Evolutionary conservation across 2,888 invertebrate species (phyloP), one percentile per base, ranked within the genome.

Genomic region (Boloria selene): DNA sequence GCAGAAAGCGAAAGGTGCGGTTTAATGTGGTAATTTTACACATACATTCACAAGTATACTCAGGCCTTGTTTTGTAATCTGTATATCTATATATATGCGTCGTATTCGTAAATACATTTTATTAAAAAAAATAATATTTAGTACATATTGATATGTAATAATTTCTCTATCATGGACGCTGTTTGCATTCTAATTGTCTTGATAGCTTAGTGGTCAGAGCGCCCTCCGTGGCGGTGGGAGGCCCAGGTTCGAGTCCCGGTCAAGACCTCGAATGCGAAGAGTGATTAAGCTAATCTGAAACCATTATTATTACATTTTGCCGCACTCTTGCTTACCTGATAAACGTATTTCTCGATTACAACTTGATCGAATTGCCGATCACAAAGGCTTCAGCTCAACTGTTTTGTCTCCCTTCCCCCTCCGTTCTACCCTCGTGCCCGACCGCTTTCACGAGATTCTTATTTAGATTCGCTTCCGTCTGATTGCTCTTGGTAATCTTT

Each of bases 391-490:
- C 79, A 79, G 82, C 82, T 82, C 85, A 83, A 86, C 85, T 88
- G 88, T 88, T 90, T 87, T 80, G 77, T 44, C 44, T 22, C 16
- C 26, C 56, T 13, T 45, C 84, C 81, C 78, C 79, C 77, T 78
- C 77, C 63, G 54, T 76, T 75, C 78, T 80, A 80, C 82, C 81
- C 83, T 80, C 81, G 78, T 82, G 79, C 81, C 86, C 86, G 82
- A 83, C 85, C 87, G 86, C 87, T 88, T 90, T 86, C 87, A 86
- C 87, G 88, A 92, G 92, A 92, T 92, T 92, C 91, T 91, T 92
- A 92, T 92, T 92, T 92, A 92, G 92, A 92, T 92, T 91, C 90
- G 90, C 92, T 91, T 92, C 90, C 91, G 90, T 90, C 90, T 92
- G 92, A 92, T 92, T 91, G 91, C 92, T 90, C 90, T 88, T 86